A percentile compares a stretch with the other conserved stretches of the same genome.
Conservation (phyloP, 2,888 invertebrate genomes). For the Myopa tessellatipennis region DNA sequence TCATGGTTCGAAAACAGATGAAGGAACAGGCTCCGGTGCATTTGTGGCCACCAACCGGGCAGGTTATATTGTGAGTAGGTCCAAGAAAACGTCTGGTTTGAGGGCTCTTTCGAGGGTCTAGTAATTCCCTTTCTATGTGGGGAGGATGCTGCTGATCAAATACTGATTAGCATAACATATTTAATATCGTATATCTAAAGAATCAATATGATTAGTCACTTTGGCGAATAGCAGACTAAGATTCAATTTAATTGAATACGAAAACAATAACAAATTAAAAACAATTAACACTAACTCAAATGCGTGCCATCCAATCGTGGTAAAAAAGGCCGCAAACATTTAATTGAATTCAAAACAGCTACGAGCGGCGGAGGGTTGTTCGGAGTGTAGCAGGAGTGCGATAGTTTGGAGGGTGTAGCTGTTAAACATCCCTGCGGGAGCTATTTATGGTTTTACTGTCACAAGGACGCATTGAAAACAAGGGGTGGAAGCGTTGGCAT, state of each 20-base stretch:
- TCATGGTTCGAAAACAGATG: no score
- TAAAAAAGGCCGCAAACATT: conserved; percentile 54
- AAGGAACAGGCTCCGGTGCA: no score
- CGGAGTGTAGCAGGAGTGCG: background rate
- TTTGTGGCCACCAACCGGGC: no score
- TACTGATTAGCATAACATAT: no score
- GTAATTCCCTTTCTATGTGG: no score
- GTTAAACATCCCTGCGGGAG: conserved; percentile 67
- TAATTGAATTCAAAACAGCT: conserved; percentile 61
- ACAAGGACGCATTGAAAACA: background rate
- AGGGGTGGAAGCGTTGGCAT: conserved; percentile 16
- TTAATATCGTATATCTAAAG: no score
- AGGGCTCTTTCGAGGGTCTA: no score
- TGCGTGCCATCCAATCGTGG: conserved; percentile 25
- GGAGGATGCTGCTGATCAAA: no score
- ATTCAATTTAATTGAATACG: conserved; percentile 24
- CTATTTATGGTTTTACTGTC: conserved; percentile 62
- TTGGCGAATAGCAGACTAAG: conserved; percentile 38
- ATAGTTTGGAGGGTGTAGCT: conserved; percentile 17
- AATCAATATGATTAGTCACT: no score
- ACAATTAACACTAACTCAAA: conserved; percentile 64
- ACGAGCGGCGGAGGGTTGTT: conserved; percentile 40
- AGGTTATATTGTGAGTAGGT: no score
- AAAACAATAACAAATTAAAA: conserved; percentile 62
- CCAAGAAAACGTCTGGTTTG: no score